Evolutionary conservation across 2,888 invertebrate species (phyloP), one percentile per base, ranked within the genome.

Genomic region (Tachina lurida): DNA sequence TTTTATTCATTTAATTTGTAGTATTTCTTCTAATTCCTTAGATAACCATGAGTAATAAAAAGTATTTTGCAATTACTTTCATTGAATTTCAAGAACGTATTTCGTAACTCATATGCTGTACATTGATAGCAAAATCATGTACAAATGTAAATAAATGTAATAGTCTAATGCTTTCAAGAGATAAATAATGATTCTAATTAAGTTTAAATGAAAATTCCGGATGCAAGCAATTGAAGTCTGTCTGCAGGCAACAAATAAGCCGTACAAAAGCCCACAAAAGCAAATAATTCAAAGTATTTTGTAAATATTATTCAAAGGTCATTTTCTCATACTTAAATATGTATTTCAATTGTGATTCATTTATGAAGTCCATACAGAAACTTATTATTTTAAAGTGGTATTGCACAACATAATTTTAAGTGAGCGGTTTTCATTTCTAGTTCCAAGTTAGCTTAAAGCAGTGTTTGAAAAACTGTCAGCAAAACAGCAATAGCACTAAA

Each of bases 211-310:
- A 41, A 70, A 75, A 52, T 70, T 75, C 75, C 85, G 85, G 85
- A 86, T 82, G 85, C 75, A 71, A 56, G 54, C 78, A 86, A 86
- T 86, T 86, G 74, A 75, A 58, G 60, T 22, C 43, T 8, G 13
- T n/a, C 13, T 49, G 15, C 15, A 47, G 9, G 2, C 10, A n/a
- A 43, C 22, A 63, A n/a, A 67, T n/a, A 56, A 9, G 12, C 1
- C 9, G 5, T 56, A 22, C 3, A 10, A 7, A 31, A 31, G 31
- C 31, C 31, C 15, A 10, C 47, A 45, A 10, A 4, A 15, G n/a
- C 12, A 49, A 49, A 17, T 31, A 4, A 2, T 0, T 22, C 8
- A n/a, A n/a, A 41, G 41, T 52, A 52, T 62, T 78, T 31, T 12
- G 45, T 63, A 54, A 79, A 45, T 52, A 45, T 52, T 62, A 15